Percentiles rank a stretch among this genome's conserved stretches.
These are phyloP conservation scores for Zeugodacus cucurbitae DNA, from an alignment of 1,140 invertebrate species.

Conservation along the genomic window DNA sequence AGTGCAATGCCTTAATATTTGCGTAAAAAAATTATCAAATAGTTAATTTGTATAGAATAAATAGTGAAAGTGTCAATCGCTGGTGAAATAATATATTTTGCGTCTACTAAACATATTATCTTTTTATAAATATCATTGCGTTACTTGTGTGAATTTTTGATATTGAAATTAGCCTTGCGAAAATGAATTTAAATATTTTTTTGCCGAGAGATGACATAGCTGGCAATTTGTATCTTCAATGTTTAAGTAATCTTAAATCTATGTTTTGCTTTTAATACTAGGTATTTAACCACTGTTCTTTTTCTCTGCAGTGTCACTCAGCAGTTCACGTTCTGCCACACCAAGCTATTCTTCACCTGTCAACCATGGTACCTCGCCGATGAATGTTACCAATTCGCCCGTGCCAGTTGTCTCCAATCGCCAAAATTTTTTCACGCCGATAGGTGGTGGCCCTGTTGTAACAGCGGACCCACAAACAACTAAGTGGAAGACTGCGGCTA, in stretches of 20 bases:
- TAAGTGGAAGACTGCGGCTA: slow-evolving; percentile 64
- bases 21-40: no score
- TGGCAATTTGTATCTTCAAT: slow-evolving; percentile 64
- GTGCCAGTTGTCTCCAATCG: slow-evolving; percentile 73
- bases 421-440: slow-evolving; percentile 89
- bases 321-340: slow-evolving; percentile 89
- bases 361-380: slow-evolving; percentile 74
- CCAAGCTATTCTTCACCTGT: slow-evolving; percentile 86
- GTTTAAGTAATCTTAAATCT: slow-evolving; percentile 60
- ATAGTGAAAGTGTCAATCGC: background rate
- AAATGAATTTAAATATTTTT: slow-evolving; percentile 36
- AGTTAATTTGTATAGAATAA: background rate
- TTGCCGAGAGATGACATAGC: slow-evolving; percentile 57
- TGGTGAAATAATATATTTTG: background rate
- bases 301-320: slow-evolving; percentile 79
- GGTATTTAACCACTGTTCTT: no score
- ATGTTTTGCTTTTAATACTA: no score
- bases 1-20: background rate
- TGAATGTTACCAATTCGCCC: slow-evolving; percentile 73
- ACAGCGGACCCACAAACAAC: slow-evolving; percentile 42
- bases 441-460: slow-evolving; percentile 71
- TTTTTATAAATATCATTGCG: no score
- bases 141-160: no score
- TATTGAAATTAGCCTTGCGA: no score
- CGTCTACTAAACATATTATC: background rate